These are phyloP conservation scores for Irena cyanogastra DNA, from an alignment of 2,113 vertebrate genomes.

Conservation along the genomic window DNA sequence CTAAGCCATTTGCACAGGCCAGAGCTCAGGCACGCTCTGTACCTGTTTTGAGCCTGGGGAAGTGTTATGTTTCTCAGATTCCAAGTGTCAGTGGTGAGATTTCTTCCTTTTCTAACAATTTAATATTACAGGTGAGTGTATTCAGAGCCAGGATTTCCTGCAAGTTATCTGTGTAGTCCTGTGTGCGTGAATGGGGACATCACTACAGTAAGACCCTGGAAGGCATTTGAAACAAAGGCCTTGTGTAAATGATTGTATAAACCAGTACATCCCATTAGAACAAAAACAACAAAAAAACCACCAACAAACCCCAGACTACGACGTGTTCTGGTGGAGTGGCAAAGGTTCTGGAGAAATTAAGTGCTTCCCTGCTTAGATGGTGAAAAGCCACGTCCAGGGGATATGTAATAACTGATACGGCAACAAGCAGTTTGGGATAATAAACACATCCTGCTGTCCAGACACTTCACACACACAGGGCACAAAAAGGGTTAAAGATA, in stretches of 20 bases:
- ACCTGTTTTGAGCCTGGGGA: not conserved
- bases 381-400: not conserved
- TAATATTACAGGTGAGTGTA: not conserved
- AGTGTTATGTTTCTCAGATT: not conserved
- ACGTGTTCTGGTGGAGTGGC: not conserved
- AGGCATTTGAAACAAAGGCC: not conserved
- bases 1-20: not conserved
- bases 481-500: slow-evolving; percentile 34
- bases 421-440: not conserved
- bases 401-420: not conserved
- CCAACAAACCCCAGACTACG: not conserved
- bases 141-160: not conserved
- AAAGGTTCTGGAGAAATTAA: not conserved
- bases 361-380: not conserved
- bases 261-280: not conserved
- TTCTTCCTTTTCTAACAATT: not conserved
- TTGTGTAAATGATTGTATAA: not conserved
- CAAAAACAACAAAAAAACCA: not conserved
- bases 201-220: not conserved
- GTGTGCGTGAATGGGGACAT: not conserved
- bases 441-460: not conserved
- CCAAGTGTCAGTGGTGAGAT: not conserved
- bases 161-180: not conserved
- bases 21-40: not conserved
- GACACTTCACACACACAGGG: not conserved